Evolutionary conservation across 1,140 invertebrate genomes (phyloP), one percentile per base, ranked within the genome.

Genomic region (Lepidurus couesii): DNA sequence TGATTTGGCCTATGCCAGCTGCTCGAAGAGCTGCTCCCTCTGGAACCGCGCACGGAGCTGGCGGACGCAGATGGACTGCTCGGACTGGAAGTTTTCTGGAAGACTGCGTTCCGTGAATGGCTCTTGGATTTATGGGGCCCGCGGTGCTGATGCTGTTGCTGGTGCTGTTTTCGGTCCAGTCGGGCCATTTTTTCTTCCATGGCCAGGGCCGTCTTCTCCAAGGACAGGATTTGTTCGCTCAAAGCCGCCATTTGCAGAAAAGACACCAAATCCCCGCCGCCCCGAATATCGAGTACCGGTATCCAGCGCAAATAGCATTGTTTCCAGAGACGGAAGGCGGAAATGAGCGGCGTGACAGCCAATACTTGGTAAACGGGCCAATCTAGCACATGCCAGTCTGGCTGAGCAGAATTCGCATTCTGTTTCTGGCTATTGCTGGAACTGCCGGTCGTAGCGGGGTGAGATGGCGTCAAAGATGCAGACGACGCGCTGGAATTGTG

Each of bases 271-370:
- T 77, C 76, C 1, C 93, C 93, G 73, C 93, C 93, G 78, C 90
- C 90, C 6, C 89, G 88, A 74, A 95, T 92, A 84, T 96, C 92
- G 0, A 95, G 87, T 11, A 92, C 89, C 7, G 91, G 90, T 82
- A 95, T 88, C 93, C 94, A 96, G 2, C 95, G 90, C 81, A 93
- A 91, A 85, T 95, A 97, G 86, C 93, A 96, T 83, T 94, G 93
- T 74, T 88, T 87, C 95, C 95, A 97, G n/a, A 97, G 83, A 75
- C 92, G 90, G 79, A 95, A 84, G 80, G 84, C 86, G 7, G 89
- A 84, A 73, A 92, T 85, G 24, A 84, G 83, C 44, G 86, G 86
- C 16, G 87, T 83, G 1, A 90, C 80, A 34, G 79, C 76, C 9
- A 85, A 76, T 13, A 79, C 74, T 65, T 47, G 65, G 77, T 75